Base-by-base conservation (phyloP, 2,888 invertebrate species). In the Adineta ricciae region DNA sequence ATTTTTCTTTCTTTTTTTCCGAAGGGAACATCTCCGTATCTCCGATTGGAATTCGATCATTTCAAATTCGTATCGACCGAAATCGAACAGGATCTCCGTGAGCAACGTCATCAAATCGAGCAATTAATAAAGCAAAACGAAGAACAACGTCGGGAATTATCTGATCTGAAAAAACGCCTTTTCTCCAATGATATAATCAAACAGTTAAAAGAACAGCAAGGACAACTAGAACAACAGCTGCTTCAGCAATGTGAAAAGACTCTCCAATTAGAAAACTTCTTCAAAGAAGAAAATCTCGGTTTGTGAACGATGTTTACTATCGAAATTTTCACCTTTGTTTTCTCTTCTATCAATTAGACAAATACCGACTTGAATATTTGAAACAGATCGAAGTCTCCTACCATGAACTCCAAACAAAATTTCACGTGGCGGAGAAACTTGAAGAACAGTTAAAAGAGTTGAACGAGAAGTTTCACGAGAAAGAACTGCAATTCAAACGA, bases 381-480 rank as follows among this genome's bases (percentile, higher is more conserved):
- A 64, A 64, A 41, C 41, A 78, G n/a, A 78, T 78, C n/a, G 41
- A 78, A 78, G n/a, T 41, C n/a, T 78, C 78, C 5, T 78, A 78
- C 41, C 14, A 78, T 78, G 41, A 78, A 78, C n/a, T 78, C 14
- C 41, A 41, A 78, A 11, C 21, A 41, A 78, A 78, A 78, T 41
- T 36, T 78, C n/a, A n/a, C 9, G 41, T 78, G 11, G 24, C 41
- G 38, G 9, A 41, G n/a, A 24, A 78, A 78, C n/a, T 78, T 41
- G 41, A 78, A 11, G 78, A 78, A 78, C 78, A 41, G 24, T 41
- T 78, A 8, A 41, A 78, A 78, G 21, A 38, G 8, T 27, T 78
- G 24, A 36, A 78, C 24, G 38, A 78, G n/a, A 41, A 78, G 16
- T 11, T 78, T 8, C 38, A 36, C 9, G 73, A 78, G 11, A 78